Evolutionary conservation across 1,140 invertebrate species (phyloP).

Genomic region (Hyphantria cunea): DNA sequence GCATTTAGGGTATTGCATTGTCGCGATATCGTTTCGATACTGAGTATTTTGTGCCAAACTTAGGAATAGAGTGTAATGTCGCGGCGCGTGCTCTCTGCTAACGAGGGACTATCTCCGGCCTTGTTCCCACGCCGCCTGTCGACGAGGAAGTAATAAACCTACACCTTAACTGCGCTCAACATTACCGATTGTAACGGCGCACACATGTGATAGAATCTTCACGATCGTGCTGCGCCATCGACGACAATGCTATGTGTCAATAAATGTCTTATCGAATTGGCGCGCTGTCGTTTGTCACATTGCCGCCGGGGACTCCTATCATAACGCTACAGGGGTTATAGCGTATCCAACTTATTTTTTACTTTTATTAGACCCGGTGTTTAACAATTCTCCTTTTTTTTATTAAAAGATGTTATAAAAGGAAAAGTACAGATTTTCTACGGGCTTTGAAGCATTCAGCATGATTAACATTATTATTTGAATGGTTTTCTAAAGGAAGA

Average conservation of each 20-base stretch:
- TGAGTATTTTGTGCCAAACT: not conserved
- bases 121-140: slow-evolving; percentile 65
- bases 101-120: slow-evolving; percentile 72
- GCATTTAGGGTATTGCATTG: slow-evolving; percentile 23
- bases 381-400: not conserved
- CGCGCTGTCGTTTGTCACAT: slow-evolving; percentile 20
- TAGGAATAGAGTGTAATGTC: no score
- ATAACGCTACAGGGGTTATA: slow-evolving; percentile 16
- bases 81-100: slow-evolving; percentile 57
- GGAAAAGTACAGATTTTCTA: not conserved
- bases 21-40: slow-evolving; percentile 7
- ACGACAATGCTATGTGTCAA: slow-evolving; percentile 47
- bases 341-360: not conserved
- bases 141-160: slow-evolving; percentile 77
- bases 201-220: slow-evolving; percentile 64
- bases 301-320: slow-evolving; percentile 23
- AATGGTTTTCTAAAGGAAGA: no score
- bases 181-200: slow-evolving; percentile 76
- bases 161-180: slow-evolving; percentile 76
- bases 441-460: no score
- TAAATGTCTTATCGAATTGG: slow-evolving; percentile 69
- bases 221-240: slow-evolving; percentile 50
- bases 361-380: not conserved
- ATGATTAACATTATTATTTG: no score
- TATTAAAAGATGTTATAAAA: not conserved